phyloP scores from a whole-genome alignment of 1,140 invertebrate species.

The Stegodyphus mimosarum region DNA sequence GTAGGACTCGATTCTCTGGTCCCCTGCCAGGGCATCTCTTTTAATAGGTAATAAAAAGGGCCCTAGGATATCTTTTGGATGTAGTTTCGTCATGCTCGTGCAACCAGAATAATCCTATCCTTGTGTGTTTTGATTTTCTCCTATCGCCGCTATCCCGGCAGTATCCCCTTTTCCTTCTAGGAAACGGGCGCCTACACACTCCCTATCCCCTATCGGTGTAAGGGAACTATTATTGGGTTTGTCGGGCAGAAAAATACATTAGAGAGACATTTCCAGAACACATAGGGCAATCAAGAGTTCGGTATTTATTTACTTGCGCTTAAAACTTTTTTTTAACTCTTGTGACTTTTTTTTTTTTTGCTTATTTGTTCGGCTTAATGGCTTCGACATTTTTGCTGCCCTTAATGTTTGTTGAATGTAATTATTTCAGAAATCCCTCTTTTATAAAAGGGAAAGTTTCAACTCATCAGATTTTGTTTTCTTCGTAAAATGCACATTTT shows the following conservation, averaged over 20 bases:
- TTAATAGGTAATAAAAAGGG: slow-evolving; percentile 56
- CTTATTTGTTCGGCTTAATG: too few relatives aligned
- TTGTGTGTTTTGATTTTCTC: slow-evolving; percentile 17
- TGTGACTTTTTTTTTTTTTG: too few relatives aligned
- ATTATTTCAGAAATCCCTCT: too few relatives aligned
- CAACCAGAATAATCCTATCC: slow-evolving; percentile 37
- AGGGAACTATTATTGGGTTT: slow-evolving; percentile 34
- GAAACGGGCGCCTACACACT: background rate
- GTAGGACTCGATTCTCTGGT: slow-evolving; percentile 6
- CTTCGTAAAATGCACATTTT: too few relatives aligned
- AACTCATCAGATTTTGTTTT: too few relatives aligned
- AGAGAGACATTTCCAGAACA: background rate
- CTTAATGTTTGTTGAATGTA: too few relatives aligned
- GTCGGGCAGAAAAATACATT: slow-evolving; percentile 37
- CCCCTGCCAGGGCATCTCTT: slow-evolving; percentile 21
- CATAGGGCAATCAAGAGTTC: too few relatives aligned
- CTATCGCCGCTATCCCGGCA: background rate
- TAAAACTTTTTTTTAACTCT: too few relatives aligned
- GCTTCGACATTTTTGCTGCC: too few relatives aligned
- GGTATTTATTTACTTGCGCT: too few relatives aligned
- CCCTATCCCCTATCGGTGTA: background rate
- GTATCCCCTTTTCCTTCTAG: background rate
- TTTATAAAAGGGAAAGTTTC: too few relatives aligned
- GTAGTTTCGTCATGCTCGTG: slow-evolving; percentile 35
- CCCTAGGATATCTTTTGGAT: background rate